phyloP scores from a whole-genome alignment of 2,113 vertebrate species.

The Centrocercus urophasianus region DNA sequence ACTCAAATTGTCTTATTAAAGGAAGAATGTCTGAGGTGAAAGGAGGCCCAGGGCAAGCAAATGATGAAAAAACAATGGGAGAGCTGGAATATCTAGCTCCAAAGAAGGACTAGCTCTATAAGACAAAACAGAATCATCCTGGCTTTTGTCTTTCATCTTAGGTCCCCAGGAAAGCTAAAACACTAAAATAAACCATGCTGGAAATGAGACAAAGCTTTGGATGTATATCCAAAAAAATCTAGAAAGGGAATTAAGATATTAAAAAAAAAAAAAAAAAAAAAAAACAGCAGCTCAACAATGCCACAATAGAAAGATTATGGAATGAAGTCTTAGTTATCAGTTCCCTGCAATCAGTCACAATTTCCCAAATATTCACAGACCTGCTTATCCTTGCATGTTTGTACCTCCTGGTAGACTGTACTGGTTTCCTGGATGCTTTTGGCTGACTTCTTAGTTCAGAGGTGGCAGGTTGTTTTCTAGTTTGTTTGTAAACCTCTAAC shows the following conservation, averaged over 20 bases:
- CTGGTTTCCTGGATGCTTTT: neutral
- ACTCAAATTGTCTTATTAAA: neutral
- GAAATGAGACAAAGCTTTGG: neutral
- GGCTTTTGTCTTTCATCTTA: neutral
- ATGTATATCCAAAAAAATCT: neutral
- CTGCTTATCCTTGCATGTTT: neutral
- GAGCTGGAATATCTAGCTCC: neutral
- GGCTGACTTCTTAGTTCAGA: no score
- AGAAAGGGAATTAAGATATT: neutral
- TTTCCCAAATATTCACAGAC: neutral
- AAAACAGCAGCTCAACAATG: neutral
- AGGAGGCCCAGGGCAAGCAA: neutral
- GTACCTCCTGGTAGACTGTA: neutral
- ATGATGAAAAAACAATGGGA: neutral
- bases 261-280: no score
- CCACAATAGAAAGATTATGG: neutral
- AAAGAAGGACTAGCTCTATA: neutral
- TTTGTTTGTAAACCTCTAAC: neutral
- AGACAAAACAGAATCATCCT: neutral
- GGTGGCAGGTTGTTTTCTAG: no score
- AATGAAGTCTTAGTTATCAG: neutral
- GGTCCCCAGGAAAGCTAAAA: neutral
- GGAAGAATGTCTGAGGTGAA: rapidly evolving
- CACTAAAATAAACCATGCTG: no score
- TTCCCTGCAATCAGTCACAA: neutral